Conservation (phyloP, 37 sponge, comb jelly and placozoan genomes). For the Ephydatia muelleri region DNA sequence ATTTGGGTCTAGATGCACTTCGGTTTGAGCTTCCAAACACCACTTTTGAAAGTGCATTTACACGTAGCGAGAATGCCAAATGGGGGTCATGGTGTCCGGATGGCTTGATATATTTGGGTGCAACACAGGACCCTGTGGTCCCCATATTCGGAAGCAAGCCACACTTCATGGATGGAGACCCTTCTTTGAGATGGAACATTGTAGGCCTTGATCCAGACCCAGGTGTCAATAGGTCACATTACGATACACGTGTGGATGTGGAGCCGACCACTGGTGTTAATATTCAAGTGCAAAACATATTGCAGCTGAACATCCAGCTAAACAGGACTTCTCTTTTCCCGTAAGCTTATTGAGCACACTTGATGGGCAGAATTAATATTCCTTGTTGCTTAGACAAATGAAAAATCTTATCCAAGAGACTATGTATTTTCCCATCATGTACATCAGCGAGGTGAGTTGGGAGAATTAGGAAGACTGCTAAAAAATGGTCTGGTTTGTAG, state of each 20-base stretch:
- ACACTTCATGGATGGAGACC: conserved; percentile 82
- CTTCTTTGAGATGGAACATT: conserved; percentile 37
- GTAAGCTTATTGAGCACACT: conserved; percentile 8
- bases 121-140: conserved; percentile 28
- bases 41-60: conserved; percentile 50
- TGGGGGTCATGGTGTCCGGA: conserved; percentile 65
- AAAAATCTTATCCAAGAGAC: conserved; percentile 21
- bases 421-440: conserved; percentile 65
- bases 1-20: conserved; percentile 55
- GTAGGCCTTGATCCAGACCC: conserved; percentile 29
- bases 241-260: conserved; percentile 63
- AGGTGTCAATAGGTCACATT: conserved; percentile 28
- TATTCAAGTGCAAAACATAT: conserved; percentile 28
- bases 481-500: conserved; percentile 18
- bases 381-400: background rate
- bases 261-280: conserved; percentile 77
- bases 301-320: conserved; percentile 68
- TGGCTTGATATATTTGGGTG: conserved; percentile 77
- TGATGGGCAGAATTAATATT: background rate
- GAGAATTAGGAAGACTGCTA: background rate
- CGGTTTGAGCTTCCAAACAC: conserved; percentile 38
- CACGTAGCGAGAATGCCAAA: conserved; percentile 50
- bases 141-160: conserved; percentile 86
- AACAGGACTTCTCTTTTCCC: conserved; percentile 21
- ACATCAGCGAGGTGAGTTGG: conserved; percentile 60